Base-by-base conservation (phyloP, 2,888 invertebrate species). In the Orthosia gothica region DNA sequence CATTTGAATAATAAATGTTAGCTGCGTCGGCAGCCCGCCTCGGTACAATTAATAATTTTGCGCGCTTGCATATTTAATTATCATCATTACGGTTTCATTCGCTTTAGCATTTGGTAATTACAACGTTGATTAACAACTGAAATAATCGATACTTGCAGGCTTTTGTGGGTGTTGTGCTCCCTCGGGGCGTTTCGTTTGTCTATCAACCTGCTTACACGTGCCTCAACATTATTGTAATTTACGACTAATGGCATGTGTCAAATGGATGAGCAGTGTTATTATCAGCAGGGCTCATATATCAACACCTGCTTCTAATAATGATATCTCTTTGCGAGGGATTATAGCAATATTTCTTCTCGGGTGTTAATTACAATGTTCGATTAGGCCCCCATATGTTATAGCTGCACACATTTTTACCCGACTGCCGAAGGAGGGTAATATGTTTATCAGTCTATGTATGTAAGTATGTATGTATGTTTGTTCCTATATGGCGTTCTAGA, bases 1-100 rank as follows among this genome's bases (percentile, higher is more conserved):
- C 84, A 85, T 89, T 89, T 91, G 90, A 91, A 91, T 91, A 88
- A 89, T 89, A 89, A 88, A 91, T 89, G 83, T 76, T 66, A 76
- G 82, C 79, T 80, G 85, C 82, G 84, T 85, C 87, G 85, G 79
- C 85, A 81, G 77, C 81, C 82, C 75, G 84, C 81, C 82, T 85
- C 81, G 59, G 74, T 76, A 77, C 83, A 84, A 88, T 88, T 88
- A 88, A 89, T 91, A 86, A 90, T 89, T 90, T 87, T 71, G 80
- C 74, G 76, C 76, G 81, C 79, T 78, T 89, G 81, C 71, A 81
- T 86, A 79, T 81, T 81, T 79, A 81, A 86, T 84, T 74, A 78
- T 68, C 75, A 84, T 86, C 69, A 78, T 84, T 88, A 80, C 52
- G 69, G 66, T 81, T 88, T 81, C 76, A 81, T 86, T 84, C 62